Base-by-base conservation (phyloP, 2,113 vertebrate genomes). In the Calidris pygmaea region DNA sequence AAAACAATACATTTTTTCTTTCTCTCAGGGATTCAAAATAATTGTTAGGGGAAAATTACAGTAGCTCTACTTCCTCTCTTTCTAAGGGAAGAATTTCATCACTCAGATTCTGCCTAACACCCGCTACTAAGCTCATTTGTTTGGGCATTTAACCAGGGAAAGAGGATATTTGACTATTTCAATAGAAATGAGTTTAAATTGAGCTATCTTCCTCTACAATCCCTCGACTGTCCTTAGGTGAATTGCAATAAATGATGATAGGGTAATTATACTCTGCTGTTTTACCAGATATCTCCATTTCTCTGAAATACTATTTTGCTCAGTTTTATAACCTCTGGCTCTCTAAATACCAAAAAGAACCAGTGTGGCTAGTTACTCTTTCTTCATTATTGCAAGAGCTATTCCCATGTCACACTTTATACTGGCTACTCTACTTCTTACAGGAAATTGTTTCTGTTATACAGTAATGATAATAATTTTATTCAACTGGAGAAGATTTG, bases 301-400 rank as follows among this genome's bases (percentile, higher is more conserved):
- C 52, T 85, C 78, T 93, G 66, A 91, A 94, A 94, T 70, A 68
- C 30, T 65, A 13, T 85, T 93, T 89, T 85, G 34, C n/a, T 93
- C 34, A 23, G 13, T 82, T 94, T 82, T 87, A 50, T 73, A 89
- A 85, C 30, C 53, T 90, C 21, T 59, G 63, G 7, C 20, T 90
- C 47, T 67, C 32, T 48, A 93, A 91, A 90, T 63, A 77, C 29
- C 20, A 70, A 55, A 43, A 87, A n/a, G 74, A 85, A 41, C 10
- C 45, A 74, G 10, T 30, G 19, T 47, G 37, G 26, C 23, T 78
- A 67, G 43, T 43, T 89, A 74, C 15, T 55, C 7, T 77, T 85
- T 86, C 83, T 84, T 89, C 39, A 43, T 71, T 87, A 72, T 55
- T 75, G 26, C 67, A 95, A 87, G 23, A 90, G 80, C 26, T 80